Base-by-base conservation (phyloP, 23 tunicate genomes). In the Halocynthia roretzi region DNA sequence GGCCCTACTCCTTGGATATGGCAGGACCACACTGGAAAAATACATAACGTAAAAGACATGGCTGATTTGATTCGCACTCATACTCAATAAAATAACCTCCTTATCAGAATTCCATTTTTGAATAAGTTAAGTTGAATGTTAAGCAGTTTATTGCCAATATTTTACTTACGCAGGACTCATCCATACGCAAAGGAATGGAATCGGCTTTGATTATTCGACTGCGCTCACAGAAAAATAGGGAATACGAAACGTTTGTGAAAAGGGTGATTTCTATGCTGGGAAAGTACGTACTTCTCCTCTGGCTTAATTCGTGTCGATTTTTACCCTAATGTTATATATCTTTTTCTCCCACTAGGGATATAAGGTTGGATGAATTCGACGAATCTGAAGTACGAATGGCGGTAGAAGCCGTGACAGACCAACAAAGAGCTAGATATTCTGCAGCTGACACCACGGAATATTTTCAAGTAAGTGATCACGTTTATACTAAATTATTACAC, bases 1-100 rank as follows among this genome's bases (percentile, higher is more conserved):
- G 95, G 95, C 17, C 71, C 77, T 8, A 79, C 17, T 56, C 95
- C 95, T 51, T 88, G 95, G 95, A 74, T 83, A 50, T 76, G 80
- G 80, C 54, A 54, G 18, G 77, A 74, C 2, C 70, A 65, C 19
- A 65, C 70, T 11, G 70, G 70, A 65, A 65, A 40, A 15, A 20
- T 65, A 20, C 70, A 65, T 65, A 65, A 65, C 19, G 70, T 65
- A 65, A 10, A 48, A 15, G 44, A 31, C 44, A 31, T 31, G 1
- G 4, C 44, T 31, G 44, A 31, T 31, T 31, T 31, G 44, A 31
- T 31, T 31, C 44, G 1, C 44, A 31, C 44, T 31, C 44, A 31
- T 31, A 31, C 44, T 31, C 4, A 31, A 31, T 31, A 31, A 31
- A 31, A 31, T 31, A 31, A 31, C 44, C 44, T 31, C 44, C 44